Percentiles rank a stretch among this genome's conserved stretches.
phyloP scores from a whole-genome alignment of 1,140 invertebrate genomes.

The Mercenaria mercenaria region DNA sequence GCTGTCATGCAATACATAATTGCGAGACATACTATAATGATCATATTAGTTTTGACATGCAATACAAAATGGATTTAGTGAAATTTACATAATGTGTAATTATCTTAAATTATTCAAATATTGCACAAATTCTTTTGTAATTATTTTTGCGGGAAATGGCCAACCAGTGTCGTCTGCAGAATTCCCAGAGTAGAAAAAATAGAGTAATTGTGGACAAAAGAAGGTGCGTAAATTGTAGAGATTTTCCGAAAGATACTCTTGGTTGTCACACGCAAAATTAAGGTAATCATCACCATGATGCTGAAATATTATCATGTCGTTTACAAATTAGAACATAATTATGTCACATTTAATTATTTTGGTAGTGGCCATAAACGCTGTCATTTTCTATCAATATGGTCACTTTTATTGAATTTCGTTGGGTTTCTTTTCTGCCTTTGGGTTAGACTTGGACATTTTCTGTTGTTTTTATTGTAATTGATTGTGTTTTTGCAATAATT shows the following conservation, averaged over 20 bases:
- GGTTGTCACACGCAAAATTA: slow-evolving; percentile 12
- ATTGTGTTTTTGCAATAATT: slow-evolving; percentile 21
- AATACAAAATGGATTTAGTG: too few species aligned
- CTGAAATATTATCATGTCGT: slow-evolving; percentile 6
- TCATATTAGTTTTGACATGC: too few species aligned
- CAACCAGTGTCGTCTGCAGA: neutral
- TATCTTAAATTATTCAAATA: too few species aligned
- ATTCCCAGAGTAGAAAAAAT: neutral
- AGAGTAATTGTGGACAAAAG: neutral
- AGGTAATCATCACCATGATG: neutral
- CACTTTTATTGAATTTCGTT: neutral
- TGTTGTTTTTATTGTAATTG: slow-evolving; percentile 34
- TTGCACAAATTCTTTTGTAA: too few species aligned
- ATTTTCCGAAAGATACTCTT: neutral
- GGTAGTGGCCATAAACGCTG: neutral
- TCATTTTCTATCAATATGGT: neutral
- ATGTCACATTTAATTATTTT: slow-evolving; percentile 17
- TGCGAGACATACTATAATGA: too few species aligned
- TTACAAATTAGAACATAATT: slow-evolving; percentile 27
- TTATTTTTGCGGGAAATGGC: neutral
- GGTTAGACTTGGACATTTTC: neutral
- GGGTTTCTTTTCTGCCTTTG: neutral
- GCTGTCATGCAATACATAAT: too few species aligned
- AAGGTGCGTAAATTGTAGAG: neutral
- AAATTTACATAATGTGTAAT: too few species aligned